These are phyloP conservation scores for Apus apus DNA, from an alignment of 2,113 vertebrate species.

Conservation along the genomic window DNA sequence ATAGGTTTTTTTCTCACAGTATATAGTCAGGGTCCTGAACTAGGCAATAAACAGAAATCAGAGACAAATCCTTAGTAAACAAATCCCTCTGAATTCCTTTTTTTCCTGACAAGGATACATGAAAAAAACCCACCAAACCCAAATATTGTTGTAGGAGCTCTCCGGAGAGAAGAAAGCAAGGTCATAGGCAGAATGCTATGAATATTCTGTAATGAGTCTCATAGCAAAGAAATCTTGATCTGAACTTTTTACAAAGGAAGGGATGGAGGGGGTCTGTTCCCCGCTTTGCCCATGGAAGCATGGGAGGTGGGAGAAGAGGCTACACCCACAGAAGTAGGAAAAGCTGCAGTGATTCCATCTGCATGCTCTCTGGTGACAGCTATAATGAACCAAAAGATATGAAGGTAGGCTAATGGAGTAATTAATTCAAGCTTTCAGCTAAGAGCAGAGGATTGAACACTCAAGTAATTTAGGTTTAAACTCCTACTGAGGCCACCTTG, in stretches of 20 bases:
- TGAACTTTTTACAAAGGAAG: background rate
- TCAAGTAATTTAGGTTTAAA: background rate
- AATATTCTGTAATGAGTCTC: background rate
- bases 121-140: background rate
- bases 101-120: background rate
- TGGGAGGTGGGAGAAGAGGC: background rate
- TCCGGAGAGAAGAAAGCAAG: background rate
- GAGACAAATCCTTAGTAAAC: background rate
- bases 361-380: background rate
- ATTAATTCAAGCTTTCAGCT: background rate
- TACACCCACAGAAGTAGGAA: background rate
- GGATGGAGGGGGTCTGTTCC: accelerated
- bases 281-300: background rate
- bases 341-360: background rate
- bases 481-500: background rate
- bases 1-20: accelerated
- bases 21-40: background rate
- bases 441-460: background rate
- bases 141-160: background rate
- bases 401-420: background rate
- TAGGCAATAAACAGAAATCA: background rate
- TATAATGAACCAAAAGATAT: background rate
- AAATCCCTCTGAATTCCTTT: background rate
- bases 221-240: background rate
- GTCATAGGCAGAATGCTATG: background rate